Conservation (phyloP, 2,113 vertebrate species). For the Centropus bengalensis region DNA sequence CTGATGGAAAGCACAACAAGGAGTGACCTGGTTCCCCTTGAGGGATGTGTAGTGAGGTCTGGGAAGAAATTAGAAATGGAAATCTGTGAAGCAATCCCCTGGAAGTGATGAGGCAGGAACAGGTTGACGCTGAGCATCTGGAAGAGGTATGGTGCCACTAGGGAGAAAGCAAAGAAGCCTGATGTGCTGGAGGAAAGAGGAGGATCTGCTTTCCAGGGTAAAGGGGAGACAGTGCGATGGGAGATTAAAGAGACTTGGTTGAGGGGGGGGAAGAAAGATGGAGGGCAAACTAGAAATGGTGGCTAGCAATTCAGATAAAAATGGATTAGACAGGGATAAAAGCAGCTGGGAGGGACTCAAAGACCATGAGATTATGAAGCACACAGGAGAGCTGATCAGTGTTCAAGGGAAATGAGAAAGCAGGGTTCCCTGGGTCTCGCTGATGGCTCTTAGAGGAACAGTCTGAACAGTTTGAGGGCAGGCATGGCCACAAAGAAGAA, state of each 20-base stretch:
- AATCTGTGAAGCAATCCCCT: neutral
- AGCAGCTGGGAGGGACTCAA: neutral
- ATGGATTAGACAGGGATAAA: constrained; percentile 7
- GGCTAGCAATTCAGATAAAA: constrained; percentile 11
- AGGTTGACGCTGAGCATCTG: neutral
- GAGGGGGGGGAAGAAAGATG: neutral
- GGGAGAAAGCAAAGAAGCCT: neutral
- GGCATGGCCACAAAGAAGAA: neutral
- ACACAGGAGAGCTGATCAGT: neutral
- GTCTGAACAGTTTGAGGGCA: neutral
- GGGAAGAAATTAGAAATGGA: neutral
- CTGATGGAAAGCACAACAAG: neutral
- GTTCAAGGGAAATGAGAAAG: constrained; percentile 1
- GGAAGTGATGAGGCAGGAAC: neutral
- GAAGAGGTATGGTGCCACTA: neutral
- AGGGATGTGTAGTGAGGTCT: neutral
- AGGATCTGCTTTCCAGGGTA: accelerated
- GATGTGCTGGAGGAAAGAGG: neutral
- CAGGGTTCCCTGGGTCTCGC: neutral
- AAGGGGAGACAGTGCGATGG: neutral
- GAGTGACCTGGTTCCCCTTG: neutral
- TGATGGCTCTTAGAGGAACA: neutral
- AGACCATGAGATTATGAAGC: neutral
- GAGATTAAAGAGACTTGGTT: neutral
- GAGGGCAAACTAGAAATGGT: neutral